Base-by-base conservation (phyloP, 2,797 vertebrate genomes). In the Spea hammondii region DNA sequence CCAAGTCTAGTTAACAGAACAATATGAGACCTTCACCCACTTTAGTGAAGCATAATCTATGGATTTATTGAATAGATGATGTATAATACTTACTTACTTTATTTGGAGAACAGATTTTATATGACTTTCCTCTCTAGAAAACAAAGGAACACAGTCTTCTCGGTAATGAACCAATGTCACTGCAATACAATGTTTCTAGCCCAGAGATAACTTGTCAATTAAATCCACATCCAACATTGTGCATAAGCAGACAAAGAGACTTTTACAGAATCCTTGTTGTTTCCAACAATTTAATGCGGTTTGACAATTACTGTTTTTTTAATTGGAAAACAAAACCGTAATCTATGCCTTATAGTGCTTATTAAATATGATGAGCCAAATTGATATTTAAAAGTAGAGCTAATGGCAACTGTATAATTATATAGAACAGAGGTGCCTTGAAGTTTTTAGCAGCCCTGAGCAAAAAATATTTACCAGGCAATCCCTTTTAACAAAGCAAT, bases 1-100 rank as follows among this genome's bases (percentile, higher is more conserved):
- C 1, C 32, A 32, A 3, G 32, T 32, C 32, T 1, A 32, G 32
- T 6, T 70, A 46, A 10, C 12, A 62, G 12, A 13, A 78, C 70
- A 78, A 78, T 49, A 14, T 54, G 14, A 72, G 70, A 67, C 62
- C 77, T 67, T 67, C 72, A 65, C 70, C 64, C 8, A 48, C 54
- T 68, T 50, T 55, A 12, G 60, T 46, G 32, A 66, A 66, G 11
- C 32, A 64, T 17, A 44, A 66, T 46, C 65, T 66, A 47, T 46
- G 47, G 32, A 66, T 10, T 17, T 66, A 66, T 47, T n/a, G 7
- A 32, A 66, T 46, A 8, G 17, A 9, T 46, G 14, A 66, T 47
- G 8, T 66, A 32, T 59, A 59, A 13, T 4, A 5, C 55, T 11
- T 59, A 3, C 32, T 32, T 32, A 32, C 32, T 32, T 32, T 32